Evolutionary conservation across 2,113 vertebrate species (phyloP), one percentile per base, ranked within the genome.

Genomic region (Galemys pyrenaicus): DNA sequence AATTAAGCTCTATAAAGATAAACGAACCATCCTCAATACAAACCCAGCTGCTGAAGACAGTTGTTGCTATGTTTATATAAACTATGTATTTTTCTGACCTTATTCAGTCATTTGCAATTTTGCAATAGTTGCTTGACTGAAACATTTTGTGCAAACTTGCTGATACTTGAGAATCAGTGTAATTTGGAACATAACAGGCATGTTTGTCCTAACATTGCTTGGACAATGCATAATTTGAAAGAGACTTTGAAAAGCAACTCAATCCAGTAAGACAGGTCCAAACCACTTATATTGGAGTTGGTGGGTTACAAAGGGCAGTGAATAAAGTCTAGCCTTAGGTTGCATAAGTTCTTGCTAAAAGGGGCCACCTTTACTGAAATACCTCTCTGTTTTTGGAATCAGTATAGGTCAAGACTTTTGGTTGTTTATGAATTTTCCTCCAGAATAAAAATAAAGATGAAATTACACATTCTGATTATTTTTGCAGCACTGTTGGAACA

Each of bases 391-490:
- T 91, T 95, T 78, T 19, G n/a, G 10, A 91, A 86, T 82, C 64
- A 88, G 41, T 68, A 41, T 32, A 89, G 74, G 13, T 32, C 20
- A 92, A 70, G 13, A 1, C 9, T 60, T 92, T 89, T 77, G 24
- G 24, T 71, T 92, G 39, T 83, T 64, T 15, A 28, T n/a, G 26
- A 73, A 3, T 56, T 93, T 93, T 91, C 62, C 86, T 94, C 44
- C 37, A 64, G 54, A 89, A 78, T 85, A 74, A 78, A 92, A 91
- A 46, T 35, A 37, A 19, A 85, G 39, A 37, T 82, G 73, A 92
- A 78, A 62, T 65, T 60, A 37, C 5, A 26, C 12, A 30, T 84
- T 70, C 35, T 75, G 77, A 60, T 67, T 20, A 75, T 77, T 13
- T 64, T 74, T 39, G 19, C 60, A 46, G 78, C 16, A 32, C 35